Base-by-base conservation (phyloP, 2,888 invertebrate species). In the Eristalinus aeneus region DNA sequence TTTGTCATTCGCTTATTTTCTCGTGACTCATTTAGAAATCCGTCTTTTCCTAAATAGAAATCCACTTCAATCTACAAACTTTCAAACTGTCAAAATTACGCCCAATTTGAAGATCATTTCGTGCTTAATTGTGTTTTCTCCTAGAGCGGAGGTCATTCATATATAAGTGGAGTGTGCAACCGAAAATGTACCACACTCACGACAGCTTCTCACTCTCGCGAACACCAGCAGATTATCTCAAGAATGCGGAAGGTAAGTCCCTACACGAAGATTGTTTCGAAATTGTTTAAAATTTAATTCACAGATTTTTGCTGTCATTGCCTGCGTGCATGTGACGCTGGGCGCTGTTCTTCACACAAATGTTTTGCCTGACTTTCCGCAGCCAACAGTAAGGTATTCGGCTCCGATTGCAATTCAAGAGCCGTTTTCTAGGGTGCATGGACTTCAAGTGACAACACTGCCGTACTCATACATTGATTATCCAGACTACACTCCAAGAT, bases 221-320 rank as follows among this genome's bases (percentile, higher is more conserved):
- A 46, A 46, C 46, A 46, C 8, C 16, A 46, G 3, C 16, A 16
- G 16, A 46, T 46, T 8, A 16, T 46, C 16, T n/a, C n/a, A 46
- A 16, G 46, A 23, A 64, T 64, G 64, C 36, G 39, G n/a, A 64
- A 64, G n/a, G 64, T 46, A n/a, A 64, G 64, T 46, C 0, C 27
- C 5, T 1, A 1, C 0, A 22, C 12, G 2, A 12, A 2, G 1
- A 12, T n/a, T 8, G 23, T 46, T 11, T 46, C 12, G 6, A 12
- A 22, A 9, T 34, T 4, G n/a, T 9, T 46, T 27, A 16, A n/a
- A 16, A 53, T 46, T 23, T 27, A 4, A 9, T 27, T 31, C 16
- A 16, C 46, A 67, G 53, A 31, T 53, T n/a, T 4, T 67, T 0
- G 16, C 16, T 1, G 5, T 53, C 11, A 2, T 53, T n/a, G 31